phyloP scores from a whole-genome alignment of 2,797 vertebrate species.

The Semaprochilodus insignis region DNA sequence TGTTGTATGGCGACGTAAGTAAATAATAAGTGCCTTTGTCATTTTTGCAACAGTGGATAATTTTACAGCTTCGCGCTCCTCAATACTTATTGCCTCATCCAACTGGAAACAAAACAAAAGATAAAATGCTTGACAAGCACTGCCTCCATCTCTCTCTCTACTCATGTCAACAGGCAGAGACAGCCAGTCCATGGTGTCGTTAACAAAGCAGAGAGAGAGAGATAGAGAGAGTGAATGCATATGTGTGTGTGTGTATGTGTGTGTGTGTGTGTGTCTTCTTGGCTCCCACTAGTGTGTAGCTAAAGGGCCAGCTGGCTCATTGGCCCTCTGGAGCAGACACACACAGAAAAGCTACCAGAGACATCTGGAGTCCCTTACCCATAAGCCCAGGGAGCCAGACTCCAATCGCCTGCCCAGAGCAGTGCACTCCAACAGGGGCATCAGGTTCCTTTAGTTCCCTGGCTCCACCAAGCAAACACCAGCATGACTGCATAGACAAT shows the following conservation, averaged over 20 bases:
- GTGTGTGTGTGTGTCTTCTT: conserved; percentile 34
- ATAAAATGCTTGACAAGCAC: conserved; percentile 33
- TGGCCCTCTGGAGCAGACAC: conserved; percentile 47
- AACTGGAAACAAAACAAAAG: conserved; percentile 47
- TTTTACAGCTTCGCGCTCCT: conserved; percentile 38
- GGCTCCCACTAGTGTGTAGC: conserved; percentile 32
- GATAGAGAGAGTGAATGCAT: not conserved
- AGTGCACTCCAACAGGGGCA: conserved; percentile 28
- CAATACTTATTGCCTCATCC: conserved; percentile 24
- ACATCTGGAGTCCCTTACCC: conserved; percentile 73
- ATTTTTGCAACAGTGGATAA: conserved; percentile 39
- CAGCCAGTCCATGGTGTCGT: conserved; percentile 36
- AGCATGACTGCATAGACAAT: conserved; percentile 26
- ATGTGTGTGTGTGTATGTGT: not conserved
- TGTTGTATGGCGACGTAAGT: conserved; percentile 43
- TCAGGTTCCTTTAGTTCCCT: conserved; percentile 28
- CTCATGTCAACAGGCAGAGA: conserved; percentile 44
- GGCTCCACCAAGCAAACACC: conserved; percentile 29
- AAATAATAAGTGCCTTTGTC: conserved; percentile 43
- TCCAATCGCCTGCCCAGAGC: conserved; percentile 40
- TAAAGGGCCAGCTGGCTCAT: conserved; percentile 41
- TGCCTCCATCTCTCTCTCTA: conserved; percentile 11
- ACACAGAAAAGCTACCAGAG: conserved; percentile 60
- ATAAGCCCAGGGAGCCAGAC: conserved; percentile 49
- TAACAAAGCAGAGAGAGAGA: conserved; percentile 37